Evolutionary conservation across 92 coral and sea anemone genomes (phyloP), one percentile per base, ranked within the genome.

Genomic region (Heteractis magnifica): DNA sequence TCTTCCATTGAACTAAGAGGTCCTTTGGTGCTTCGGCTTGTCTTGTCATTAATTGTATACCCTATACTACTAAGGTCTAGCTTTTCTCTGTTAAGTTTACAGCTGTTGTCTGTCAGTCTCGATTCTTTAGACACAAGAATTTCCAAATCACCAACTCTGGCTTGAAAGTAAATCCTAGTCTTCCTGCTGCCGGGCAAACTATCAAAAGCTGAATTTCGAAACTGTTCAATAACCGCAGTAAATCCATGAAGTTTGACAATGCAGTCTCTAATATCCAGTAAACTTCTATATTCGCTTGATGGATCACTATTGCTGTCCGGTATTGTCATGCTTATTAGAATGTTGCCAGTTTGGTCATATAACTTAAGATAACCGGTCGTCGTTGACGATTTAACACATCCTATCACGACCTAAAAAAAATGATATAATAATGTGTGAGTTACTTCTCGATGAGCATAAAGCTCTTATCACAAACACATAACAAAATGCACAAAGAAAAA

Each of bases 271-370:
- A 13, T 68, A 51, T 81, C 84, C 0, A 81, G 77, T 5, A 81
- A 18, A 15, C 64, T 71, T 70, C 58, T 50, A 50, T 19, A 18
- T 10, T 21, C 49, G 20, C 10, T 49, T 13, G 52, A n/a, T 65
- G 50, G 12, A 58, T 20, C 56, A 6, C 58, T 21, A 19, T 49
- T 10, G 18, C 56, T 16, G 41, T 65, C 18, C 15, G 72, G 65
- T 6, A n/a, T 19, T 26, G 81, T 49, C 16, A 84, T 60, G 21
- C 0, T 62, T 13, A 84, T 34, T 6, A 82, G 55, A 60, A 96
- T 84, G 52, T 75, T 88, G 1, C 93, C 98, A 6, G 98, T 92
- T 79, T 82, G 82, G 79, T 96, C 99, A 80, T 82, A 78, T 34
- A 96, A 77, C 71, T 83, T 85, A 3, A 92, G 68, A 76, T 74